Evolutionary conservation across 2,888 invertebrate genomes (phyloP).

Genomic region (Chouioia cunea): DNA sequence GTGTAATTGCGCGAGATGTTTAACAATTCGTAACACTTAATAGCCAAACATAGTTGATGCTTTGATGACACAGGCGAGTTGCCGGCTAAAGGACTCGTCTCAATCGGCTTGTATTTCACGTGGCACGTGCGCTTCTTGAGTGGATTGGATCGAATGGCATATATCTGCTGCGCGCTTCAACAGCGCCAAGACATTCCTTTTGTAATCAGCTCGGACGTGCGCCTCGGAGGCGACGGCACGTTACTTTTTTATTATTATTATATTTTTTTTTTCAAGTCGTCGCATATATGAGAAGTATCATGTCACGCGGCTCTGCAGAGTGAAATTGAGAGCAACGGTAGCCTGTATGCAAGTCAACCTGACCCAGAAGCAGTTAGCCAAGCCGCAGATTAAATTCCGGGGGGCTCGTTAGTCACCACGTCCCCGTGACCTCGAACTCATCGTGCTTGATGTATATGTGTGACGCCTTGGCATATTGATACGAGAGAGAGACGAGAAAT

Average conservation of each 20-base stretch:
- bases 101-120: slow-evolving; percentile 38
- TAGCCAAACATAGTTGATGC: too few relatives aligned
- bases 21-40: too few relatives aligned
- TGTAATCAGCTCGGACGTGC: background rate
- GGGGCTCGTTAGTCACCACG: slow-evolving; percentile 41
- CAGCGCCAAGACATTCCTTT: slow-evolving; percentile 40
- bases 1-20: too few relatives aligned
- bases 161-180: slow-evolving; percentile 49
- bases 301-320: slow-evolving; percentile 30
- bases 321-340: slow-evolving; percentile 39
- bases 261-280: background rate
- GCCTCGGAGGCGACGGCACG: background rate
- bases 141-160: slow-evolving; percentile 60
- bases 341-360: background rate
- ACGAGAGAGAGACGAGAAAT: too few relatives aligned
- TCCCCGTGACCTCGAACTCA: slow-evolving; percentile 33
- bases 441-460: too few relatives aligned
- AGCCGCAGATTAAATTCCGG: slow-evolving; percentile 48
- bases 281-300: background rate
- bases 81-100: background rate
- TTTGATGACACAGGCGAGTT: slow-evolving; percentile 10
- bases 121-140: background rate
- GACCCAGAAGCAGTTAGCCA: slow-evolving; percentile 4
- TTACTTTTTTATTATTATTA: too few relatives aligned
- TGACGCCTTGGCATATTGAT: too few relatives aligned